Conservation (phyloP, 2,113 vertebrate genomes). For the Pachypanchax playfairii region DNA sequence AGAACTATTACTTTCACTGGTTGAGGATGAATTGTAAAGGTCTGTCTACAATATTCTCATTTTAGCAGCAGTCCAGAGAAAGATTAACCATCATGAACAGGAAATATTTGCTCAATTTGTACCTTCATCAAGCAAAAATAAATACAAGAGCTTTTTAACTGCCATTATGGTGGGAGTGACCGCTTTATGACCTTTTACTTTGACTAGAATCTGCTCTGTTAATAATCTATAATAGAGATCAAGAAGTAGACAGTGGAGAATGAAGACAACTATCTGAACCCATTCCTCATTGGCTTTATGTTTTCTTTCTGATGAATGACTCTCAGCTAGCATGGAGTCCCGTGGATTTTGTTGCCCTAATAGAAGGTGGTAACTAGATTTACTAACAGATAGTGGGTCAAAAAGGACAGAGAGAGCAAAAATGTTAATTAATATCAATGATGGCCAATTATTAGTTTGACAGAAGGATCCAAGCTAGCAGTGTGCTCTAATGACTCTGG, state of each 20-base stretch:
- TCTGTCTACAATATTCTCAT: constrained; percentile 79
- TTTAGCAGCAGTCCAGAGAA: constrained; percentile 85
- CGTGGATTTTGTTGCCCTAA: constrained; percentile 92
- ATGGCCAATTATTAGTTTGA: constrained; percentile 99
- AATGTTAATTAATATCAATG: constrained; percentile 99
- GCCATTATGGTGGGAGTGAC: constrained; percentile 87
- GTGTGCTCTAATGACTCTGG: constrained; percentile 96
- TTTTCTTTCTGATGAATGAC: constrained; percentile 98
- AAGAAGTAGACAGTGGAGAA: constrained; percentile 98
- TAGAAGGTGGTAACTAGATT: constrained; percentile 95
- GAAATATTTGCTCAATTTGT: constrained; percentile 84
- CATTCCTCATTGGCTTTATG: constrained; percentile 99
- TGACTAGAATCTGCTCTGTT: constrained; percentile 94
- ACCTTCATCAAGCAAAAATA: constrained; percentile 87
- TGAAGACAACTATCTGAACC: constrained; percentile 98
- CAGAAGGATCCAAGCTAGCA: constrained; percentile 97
- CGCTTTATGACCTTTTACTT: constrained; percentile 84
- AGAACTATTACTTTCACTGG: constrained; percentile 21
- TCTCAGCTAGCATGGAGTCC: constrained; percentile 86
- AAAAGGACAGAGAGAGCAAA: constrained; percentile 92
- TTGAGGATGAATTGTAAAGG: constrained; percentile 65
- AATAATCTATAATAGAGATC: constrained; percentile 99
- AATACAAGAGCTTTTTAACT: constrained; percentile 84
- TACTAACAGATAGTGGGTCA: constrained; percentile 99
- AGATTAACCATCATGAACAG: constrained; percentile 84